A percentile compares a stretch with the other conserved stretches of the same genome.
phyloP scores from a whole-genome alignment of 2,797 vertebrate genomes.

The Oceanodroma leucorhoa region DNA sequence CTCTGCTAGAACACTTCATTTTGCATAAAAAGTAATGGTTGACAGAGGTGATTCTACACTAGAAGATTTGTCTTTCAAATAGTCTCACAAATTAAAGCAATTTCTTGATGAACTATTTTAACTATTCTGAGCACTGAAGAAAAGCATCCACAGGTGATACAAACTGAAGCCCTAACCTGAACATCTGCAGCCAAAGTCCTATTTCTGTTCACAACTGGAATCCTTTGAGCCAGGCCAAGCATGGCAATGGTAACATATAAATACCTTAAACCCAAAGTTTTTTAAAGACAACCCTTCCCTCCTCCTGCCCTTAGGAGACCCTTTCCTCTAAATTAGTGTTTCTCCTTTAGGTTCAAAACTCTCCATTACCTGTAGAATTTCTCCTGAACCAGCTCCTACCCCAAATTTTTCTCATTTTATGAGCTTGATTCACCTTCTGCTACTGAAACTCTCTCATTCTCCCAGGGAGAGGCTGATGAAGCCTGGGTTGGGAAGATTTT shows the following conservation, averaged over 20 bases:
- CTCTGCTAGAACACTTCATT: neutral
- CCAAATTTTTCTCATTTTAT: neutral
- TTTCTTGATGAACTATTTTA: neutral
- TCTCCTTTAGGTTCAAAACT: neutral
- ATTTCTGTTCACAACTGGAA: neutral
- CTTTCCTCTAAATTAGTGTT: neutral
- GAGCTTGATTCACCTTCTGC: neutral
- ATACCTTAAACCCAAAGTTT: neutral
- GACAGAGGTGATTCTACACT: neutral
- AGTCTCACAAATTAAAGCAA: neutral
- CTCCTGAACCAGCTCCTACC: neutral
- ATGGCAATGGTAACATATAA: neutral
- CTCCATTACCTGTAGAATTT: neutral
- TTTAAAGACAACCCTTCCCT: neutral
- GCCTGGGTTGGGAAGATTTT: neutral
- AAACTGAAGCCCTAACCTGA: neutral
- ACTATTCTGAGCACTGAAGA: neutral
- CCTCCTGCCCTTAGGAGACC: neutral
- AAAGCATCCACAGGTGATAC: neutral
- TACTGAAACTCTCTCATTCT: neutral
- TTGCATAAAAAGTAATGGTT: neutral
- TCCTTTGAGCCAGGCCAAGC: neutral
- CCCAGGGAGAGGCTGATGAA: accelerated
- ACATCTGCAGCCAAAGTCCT: neutral
- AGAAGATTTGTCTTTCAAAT: neutral